Conservation (phyloP, 2,113 vertebrate species). For the Pycnonotus jocosus region DNA sequence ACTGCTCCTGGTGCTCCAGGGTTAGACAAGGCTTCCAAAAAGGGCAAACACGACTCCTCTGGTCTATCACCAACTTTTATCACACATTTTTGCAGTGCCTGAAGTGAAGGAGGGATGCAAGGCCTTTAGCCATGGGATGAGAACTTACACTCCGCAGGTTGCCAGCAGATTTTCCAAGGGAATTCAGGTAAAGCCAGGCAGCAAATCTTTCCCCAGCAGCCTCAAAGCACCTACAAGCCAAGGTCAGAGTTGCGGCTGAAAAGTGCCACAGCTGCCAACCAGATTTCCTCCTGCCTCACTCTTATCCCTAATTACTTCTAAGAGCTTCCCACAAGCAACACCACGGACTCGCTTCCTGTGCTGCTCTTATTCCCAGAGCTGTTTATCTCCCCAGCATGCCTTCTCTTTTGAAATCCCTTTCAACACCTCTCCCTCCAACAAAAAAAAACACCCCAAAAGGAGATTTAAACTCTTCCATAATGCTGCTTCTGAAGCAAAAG, state of each 20-base stretch:
- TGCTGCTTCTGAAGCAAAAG: background rate
- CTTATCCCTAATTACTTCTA: slow-evolving; percentile 34
- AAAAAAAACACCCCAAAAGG: background rate
- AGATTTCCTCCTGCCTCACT: slow-evolving; percentile 24
- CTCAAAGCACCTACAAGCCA: background rate
- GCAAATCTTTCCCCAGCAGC: background rate
- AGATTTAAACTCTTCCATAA: background rate
- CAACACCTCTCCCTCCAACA: background rate
- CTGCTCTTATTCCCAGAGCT: background rate
- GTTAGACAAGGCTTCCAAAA: background rate
- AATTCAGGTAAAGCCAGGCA: background rate
- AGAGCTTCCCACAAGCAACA: background rate
- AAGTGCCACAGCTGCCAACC: background rate
- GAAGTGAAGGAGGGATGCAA: background rate
- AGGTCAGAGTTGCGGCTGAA: background rate
- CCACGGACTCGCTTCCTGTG: background rate
- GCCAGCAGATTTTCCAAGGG: background rate
- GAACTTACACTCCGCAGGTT: background rate
- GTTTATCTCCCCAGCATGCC: background rate
- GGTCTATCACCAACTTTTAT: background rate
- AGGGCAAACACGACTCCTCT: background rate
- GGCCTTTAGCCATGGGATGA: background rate
- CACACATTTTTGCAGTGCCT: background rate
- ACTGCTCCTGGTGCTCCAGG: background rate
- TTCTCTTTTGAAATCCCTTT: slow-evolving; percentile 28